Percentiles rank a stretch among this genome's conserved stretches.
These are phyloP conservation scores for Alauda arvensis DNA, from an alignment of 2,797 vertebrate species.

Conservation along the genomic window DNA sequence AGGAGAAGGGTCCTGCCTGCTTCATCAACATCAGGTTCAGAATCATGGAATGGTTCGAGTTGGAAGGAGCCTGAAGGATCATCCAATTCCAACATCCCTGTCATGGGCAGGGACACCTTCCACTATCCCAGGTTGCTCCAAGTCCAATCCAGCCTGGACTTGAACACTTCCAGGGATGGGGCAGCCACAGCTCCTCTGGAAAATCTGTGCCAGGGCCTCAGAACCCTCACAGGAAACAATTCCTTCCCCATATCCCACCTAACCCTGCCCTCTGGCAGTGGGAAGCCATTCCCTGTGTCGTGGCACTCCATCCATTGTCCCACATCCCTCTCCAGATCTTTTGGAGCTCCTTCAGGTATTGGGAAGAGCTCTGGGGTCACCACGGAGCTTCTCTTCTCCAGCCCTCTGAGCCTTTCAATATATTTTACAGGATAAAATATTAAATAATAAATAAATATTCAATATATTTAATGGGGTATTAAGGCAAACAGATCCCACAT, in stretches of 20 bases:
- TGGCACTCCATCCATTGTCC: background rate
- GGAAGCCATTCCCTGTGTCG: background rate
- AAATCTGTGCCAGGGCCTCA: rapidly evolving
- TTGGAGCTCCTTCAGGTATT: background rate
- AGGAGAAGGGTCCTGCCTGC: background rate
- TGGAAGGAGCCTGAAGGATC: background rate
- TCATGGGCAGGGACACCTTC: background rate
- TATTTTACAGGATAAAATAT: too few species aligned
- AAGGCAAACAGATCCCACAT: background rate
- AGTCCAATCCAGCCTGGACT: rapidly evolving
- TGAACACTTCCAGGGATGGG: background rate
- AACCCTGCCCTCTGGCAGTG: background rate
- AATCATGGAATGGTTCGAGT: background rate
- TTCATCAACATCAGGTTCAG: too few species aligned
- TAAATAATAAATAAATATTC: background rate
- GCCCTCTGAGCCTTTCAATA: background rate
- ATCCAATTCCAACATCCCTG: rapidly evolving
- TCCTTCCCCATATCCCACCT: background rate
- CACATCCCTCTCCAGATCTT: background rate
- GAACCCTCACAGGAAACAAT: rapidly evolving
- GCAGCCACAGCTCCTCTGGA: background rate
- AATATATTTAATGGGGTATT: background rate
- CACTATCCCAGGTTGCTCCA: background rate
- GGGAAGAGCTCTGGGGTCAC: background rate
- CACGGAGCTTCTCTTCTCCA: background rate